These are phyloP conservation scores for Cosmia pyralina DNA, from an alignment of 2,888 invertebrate species.

Conservation along the genomic window DNA sequence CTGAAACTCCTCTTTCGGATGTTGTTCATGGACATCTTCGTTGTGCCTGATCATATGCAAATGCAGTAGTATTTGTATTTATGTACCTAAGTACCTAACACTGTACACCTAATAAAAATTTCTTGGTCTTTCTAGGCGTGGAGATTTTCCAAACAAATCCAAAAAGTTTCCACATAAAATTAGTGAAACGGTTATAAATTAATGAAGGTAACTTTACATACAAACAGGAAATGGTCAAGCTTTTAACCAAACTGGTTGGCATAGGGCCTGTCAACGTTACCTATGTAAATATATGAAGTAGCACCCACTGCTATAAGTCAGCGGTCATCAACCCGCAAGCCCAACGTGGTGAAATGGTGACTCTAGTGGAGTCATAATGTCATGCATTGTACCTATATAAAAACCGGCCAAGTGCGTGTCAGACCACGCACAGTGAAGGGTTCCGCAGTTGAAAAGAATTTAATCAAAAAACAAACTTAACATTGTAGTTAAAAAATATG, in stretches of 20 bases:
- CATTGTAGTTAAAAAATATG: too few species aligned
- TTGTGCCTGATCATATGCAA: too few species aligned
- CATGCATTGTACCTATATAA: background rate
- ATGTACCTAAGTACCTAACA: too few species aligned
- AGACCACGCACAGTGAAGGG: too few species aligned
- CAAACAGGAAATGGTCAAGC: conserved; percentile 39
- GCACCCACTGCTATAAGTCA: conserved; percentile 19
- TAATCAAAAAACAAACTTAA: too few species aligned
- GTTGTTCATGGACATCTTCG: background rate
- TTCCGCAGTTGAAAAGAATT: too few species aligned
- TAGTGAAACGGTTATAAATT: conserved; percentile 8
- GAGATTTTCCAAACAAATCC: background rate
- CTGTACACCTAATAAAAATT: background rate
- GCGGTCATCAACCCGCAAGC: conserved; percentile 42
- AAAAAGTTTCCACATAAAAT: background rate
- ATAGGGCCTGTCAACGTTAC: conserved; percentile 36
- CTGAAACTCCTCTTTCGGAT: background rate
- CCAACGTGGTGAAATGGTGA: conserved; percentile 11
- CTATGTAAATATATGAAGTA: conserved; percentile 39
- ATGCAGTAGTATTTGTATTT: too few species aligned
- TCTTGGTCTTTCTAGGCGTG: background rate
- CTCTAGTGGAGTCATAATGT: background rate
- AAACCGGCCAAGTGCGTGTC: too few species aligned
- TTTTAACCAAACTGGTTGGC: conserved; percentile 41
- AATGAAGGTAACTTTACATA: conserved; percentile 34